Evolutionary conservation across 2,113 vertebrate genomes (phyloP).

Genomic region (Erythrocercus mccallii): DNA sequence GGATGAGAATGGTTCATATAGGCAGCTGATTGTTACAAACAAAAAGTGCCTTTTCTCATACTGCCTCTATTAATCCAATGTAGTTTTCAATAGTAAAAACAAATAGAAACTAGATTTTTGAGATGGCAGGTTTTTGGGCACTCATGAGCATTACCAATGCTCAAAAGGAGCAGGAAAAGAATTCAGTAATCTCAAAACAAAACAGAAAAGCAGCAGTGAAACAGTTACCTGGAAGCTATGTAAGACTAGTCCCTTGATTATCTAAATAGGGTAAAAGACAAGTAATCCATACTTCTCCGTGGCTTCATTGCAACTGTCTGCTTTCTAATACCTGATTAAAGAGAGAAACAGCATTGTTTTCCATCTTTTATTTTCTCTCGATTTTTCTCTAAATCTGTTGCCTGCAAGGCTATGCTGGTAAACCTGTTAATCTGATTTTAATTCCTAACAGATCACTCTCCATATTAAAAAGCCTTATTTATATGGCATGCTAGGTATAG

Average conservation of each 20-base stretch:
- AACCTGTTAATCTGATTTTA: neutral
- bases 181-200: neutral
- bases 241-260: neutral
- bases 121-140: neutral
- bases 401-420: neutral
- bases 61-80: neutral
- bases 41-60: neutral
- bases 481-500: neutral
- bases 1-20: neutral
- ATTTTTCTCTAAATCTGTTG: neutral
- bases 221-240: neutral
- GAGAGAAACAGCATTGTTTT: neutral
- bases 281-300: neutral
- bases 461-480: neutral
- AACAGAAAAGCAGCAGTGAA: neutral
- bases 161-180: neutral
- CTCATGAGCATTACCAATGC: neutral
- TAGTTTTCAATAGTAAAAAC: slow-evolving; percentile 6
- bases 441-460: neutral
- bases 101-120: neutral
- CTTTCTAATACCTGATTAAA: neutral
- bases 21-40: neutral
- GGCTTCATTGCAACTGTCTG: neutral
- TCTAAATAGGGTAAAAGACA: neutral
- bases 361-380: neutral